Conservation (phyloP, 2,888 invertebrate species). For the Cryptocephalus moraei region DNA sequence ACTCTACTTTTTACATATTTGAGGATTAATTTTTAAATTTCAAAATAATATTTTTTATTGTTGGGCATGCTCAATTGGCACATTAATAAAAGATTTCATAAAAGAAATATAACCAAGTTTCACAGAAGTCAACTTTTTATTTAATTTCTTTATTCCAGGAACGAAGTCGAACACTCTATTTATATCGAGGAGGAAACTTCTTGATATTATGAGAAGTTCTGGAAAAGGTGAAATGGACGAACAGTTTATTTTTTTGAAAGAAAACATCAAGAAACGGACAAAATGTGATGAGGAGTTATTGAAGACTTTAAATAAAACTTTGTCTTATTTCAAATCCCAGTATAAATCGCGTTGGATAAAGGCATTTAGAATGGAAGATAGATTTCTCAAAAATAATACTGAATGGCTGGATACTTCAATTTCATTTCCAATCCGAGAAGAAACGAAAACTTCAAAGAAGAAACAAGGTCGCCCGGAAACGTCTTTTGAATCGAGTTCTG, state of each 20-base stretch:
- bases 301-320: constrained; percentile 1
- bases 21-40: no score
- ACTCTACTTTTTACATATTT: no score
- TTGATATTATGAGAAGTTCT: constrained; percentile 3
- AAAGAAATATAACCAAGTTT: no score
- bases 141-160: not conserved
- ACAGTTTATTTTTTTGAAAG: constrained; percentile 2
- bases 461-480: constrained; percentile 2
- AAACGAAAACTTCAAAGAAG: constrained; percentile 1
- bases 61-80: no score
- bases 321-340: constrained; percentile 3
- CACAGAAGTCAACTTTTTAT: no score
- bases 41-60: no score
- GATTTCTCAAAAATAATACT: constrained; percentile 4
- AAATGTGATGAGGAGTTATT: constrained; percentile 1
- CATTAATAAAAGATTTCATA: no score
- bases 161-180: not conserved
- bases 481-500: constrained; percentile 5
- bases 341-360: constrained; percentile 4
- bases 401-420: not conserved
- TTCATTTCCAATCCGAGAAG: not conserved
- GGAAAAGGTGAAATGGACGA: not conserved
- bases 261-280: constrained; percentile 2
- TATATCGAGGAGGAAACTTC: constrained; percentile 2
- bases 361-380: constrained; percentile 4